These are phyloP conservation scores for Eudemis profundana DNA, from an alignment of 2,888 invertebrate genomes.

Conservation along the genomic window DNA sequence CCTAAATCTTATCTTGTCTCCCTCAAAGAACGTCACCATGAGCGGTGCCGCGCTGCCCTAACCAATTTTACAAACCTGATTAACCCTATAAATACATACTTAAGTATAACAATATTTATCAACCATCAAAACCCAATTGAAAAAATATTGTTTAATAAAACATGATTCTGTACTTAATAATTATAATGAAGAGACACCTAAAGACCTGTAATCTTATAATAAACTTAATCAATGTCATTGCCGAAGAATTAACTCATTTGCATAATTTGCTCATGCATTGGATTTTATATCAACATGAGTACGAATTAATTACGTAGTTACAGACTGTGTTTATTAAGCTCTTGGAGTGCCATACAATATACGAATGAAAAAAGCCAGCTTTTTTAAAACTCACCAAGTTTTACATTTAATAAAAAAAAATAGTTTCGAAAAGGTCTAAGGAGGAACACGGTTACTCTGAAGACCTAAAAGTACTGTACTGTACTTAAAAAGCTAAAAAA, in stretches of 20 bases:
- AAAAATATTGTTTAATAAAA: constrained; percentile 27
- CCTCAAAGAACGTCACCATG: too few species aligned
- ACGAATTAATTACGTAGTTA: constrained; percentile 35
- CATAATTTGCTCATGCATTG: constrained; percentile 37
- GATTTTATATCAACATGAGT: constrained; percentile 35
- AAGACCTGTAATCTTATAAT: constrained; percentile 41
- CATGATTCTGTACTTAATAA: constrained; percentile 36
- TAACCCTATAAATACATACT: too few species aligned
- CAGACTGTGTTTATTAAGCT: background rate
- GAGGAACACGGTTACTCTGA: too few species aligned
- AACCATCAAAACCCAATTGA: constrained; percentile 1
- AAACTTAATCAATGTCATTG: constrained; percentile 43
- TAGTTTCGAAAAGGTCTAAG: too few species aligned
- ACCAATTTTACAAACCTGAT: too few species aligned
- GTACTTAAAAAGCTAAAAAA: too few species aligned
- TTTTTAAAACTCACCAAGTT: too few species aligned
- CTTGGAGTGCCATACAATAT: background rate
- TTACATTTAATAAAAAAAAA: too few species aligned
- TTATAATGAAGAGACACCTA: constrained; percentile 40
- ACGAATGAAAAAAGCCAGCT: background rate
- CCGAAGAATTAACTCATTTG: constrained; percentile 37
- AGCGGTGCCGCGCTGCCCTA: too few species aligned
- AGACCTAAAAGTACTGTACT: too few species aligned
- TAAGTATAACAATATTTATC: background rate
- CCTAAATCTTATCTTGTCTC: too few species aligned